Percentiles rank a stretch among this genome's conserved stretches.
Conservation (phyloP, 1,140 invertebrate genomes). For the Armadillidium nasatum region DNA sequence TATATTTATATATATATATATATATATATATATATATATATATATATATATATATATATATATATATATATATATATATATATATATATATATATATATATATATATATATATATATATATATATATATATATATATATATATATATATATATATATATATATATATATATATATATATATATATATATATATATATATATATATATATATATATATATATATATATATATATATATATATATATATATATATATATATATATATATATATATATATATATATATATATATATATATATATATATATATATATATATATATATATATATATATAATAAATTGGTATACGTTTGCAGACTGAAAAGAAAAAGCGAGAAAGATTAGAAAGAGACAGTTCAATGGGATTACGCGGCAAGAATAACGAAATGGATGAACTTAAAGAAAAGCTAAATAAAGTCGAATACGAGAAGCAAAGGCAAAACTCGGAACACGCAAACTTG, state of each 20-base stretch:
- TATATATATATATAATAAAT: slow-evolving; percentile 4
- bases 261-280: slow-evolving; percentile 6
- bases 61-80: too few relatives aligned
- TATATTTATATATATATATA: too few relatives aligned
- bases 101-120: too few relatives aligned
- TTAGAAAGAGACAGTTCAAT: slow-evolving; percentile 59
- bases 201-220: too few relatives aligned
- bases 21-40: too few relatives aligned
- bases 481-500: slow-evolving; percentile 20
- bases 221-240: too few relatives aligned
- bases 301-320: neutral
- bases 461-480: slow-evolving; percentile 45
- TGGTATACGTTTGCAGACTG: slow-evolving; percentile 52
- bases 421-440: slow-evolving; percentile 61
- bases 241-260: neutral
- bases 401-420: slow-evolving; percentile 61
- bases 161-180: too few relatives aligned
- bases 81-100: too few relatives aligned
- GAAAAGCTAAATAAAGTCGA: slow-evolving; percentile 48
- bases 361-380: slow-evolving; percentile 60
- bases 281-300: slow-evolving; percentile 18
- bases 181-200: too few relatives aligned
- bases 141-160: too few relatives aligned
- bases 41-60: too few relatives aligned
- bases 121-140: too few relatives aligned